Conservation (phyloP, 2,888 invertebrate species). For the Brassicogethes aeneus region DNA sequence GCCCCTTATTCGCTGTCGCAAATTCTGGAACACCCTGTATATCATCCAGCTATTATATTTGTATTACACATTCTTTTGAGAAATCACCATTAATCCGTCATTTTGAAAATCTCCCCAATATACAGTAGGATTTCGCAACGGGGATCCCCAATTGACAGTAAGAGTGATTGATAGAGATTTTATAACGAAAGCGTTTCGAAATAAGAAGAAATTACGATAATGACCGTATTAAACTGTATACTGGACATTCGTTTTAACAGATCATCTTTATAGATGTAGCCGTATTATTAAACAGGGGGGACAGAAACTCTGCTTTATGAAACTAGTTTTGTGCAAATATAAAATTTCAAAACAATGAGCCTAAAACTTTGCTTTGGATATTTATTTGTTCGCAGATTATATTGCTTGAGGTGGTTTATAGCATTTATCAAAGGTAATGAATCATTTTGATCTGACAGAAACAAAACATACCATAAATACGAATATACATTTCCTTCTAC, state of each 20-base stretch:
- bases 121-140: background rate
- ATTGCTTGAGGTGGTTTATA: background rate
- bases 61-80: too few relatives aligned
- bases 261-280: background rate
- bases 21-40: too few relatives aligned
- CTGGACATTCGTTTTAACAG: background rate
- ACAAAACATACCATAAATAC: background rate
- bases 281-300: background rate
- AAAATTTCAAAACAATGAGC: background rate
- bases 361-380: background rate
- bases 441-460: background rate
- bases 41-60: too few relatives aligned
- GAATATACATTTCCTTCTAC: background rate
- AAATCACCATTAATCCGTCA: too few relatives aligned
- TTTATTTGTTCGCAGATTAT: background rate
- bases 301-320: background rate
- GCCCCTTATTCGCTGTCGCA: too few relatives aligned
- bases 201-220: constrained; percentile 35
- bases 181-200: constrained; percentile 27
- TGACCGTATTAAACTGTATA: constrained; percentile 28
- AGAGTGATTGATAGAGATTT: constrained; percentile 41
- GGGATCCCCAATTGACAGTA: constrained; percentile 35
- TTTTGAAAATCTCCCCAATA: background rate
- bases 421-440: constrained; percentile 10
- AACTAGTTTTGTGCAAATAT: background rate